phyloP scores from a whole-genome alignment of 2,888 invertebrate genomes.

The Stenodema calcarata region DNA sequence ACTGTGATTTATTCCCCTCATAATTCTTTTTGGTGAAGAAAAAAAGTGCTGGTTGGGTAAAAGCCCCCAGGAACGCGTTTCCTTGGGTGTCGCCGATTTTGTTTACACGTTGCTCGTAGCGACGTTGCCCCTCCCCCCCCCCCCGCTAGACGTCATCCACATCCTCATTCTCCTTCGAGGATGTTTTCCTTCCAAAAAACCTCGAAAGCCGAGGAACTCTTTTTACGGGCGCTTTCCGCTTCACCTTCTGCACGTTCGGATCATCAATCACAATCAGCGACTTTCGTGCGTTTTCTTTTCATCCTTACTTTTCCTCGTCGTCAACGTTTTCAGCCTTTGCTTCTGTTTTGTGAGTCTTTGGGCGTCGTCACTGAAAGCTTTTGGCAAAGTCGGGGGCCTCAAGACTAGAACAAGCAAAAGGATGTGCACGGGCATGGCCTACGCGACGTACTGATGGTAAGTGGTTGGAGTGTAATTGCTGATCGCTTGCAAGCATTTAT shows the following conservation, averaged over 20 bases:
- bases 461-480: too few species aligned
- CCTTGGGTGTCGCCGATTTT: not conserved
- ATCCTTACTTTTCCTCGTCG: not conserved
- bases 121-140: not conserved
- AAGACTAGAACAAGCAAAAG: too few species aligned
- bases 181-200: not conserved
- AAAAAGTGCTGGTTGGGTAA: not conserved
- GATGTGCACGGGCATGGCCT: too few species aligned
- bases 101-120: not conserved
- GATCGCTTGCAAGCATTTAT: too few species aligned
- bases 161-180: not conserved
- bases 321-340: not conserved
- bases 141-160: not conserved
- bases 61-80: not conserved
- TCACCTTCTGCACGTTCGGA: not conserved
- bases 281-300: not conserved
- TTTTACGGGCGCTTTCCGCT: not conserved
- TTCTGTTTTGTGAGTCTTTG: not conserved
- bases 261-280: not conserved
- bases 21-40: not conserved
- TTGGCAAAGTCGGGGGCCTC: too few species aligned
- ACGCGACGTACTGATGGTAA: too few species aligned
- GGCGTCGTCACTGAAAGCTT: not conserved
- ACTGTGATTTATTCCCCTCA: slow-evolving; percentile 21
- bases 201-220: not conserved